Evolutionary conservation across 2,888 invertebrate genomes (phyloP), one percentile per base, ranked within the genome.

Genomic region (Acanthacorydalis orientalis): DNA sequence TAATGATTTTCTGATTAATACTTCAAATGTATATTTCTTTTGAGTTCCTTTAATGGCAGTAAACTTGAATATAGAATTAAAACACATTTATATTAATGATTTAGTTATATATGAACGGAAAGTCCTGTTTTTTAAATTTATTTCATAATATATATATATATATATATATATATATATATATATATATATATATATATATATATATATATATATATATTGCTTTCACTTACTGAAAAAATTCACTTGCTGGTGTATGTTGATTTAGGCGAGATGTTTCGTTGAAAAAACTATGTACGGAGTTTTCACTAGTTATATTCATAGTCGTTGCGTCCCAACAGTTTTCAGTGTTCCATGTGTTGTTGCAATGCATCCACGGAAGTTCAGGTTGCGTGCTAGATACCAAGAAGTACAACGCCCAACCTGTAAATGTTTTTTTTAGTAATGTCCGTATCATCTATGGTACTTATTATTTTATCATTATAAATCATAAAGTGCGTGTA

Each of bases 381-480:
- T 82, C 77, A 0, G 74, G 68, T 1, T 74, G 70, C 40, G 77
- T 72, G 56, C 84, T 85, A 12, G 80, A 78, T 53, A 82, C 74
- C 54, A 87, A 72, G 68, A 84, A 88, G 69, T 83, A 86, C 53
- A 87, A 68, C 3, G 86, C 77, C 88, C 88, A 88, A 43, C 77
- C 70, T 70, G 55, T 8, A 49, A 42, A 31, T n/a, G 4, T 15
- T 12, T 43, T 44, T 31, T 15, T 23, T 23, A 23, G 23, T 23
- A 6, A 23, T 11, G 3, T 8, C 37, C 23, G 10, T n/a, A n/a
- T n/a, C 31, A 48, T 16, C 11, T 33, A 8, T 23, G 9, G 11
- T 23, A 1, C n/a, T n/a, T n/a, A n/a, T n/a, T n/a, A 9, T 11
- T 31, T 14, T 35, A 23, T 47, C 23, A 23, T 23, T 23, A 23